These are phyloP conservation scores for Aspidiotus destructor DNA, from an alignment of 2,888 invertebrate species.

Conservation along the genomic window DNA sequence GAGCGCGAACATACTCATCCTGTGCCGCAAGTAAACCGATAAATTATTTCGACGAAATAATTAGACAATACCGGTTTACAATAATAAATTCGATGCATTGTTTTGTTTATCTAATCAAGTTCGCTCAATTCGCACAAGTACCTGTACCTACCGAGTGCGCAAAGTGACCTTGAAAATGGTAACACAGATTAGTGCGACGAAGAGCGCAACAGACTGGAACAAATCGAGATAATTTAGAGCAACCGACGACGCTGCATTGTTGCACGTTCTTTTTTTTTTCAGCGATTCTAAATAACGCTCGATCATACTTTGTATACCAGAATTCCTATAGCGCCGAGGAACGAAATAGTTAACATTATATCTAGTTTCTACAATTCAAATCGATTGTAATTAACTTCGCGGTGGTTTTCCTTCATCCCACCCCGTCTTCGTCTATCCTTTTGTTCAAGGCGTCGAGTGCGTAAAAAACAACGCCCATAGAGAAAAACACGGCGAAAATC, in stretches of 20 bases:
- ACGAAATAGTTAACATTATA: too few species aligned
- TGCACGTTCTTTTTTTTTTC: too few species aligned
- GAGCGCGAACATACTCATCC: too few species aligned
- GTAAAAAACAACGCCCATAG: background rate
- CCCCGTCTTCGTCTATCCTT: background rate
- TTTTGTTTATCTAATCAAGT: conserved; percentile 25
- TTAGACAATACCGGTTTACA: too few species aligned
- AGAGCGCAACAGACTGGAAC: conserved; percentile 27
- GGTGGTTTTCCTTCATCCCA: background rate
- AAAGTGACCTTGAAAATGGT: conserved; percentile 23
- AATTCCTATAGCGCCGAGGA: too few species aligned
- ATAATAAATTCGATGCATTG: conserved; percentile 1
- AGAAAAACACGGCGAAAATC: background rate
- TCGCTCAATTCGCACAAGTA: conserved; percentile 16
- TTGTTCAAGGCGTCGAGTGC: background rate
- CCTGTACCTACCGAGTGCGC: too few species aligned
- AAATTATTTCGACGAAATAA: too few species aligned
- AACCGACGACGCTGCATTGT: conserved; percentile 6
- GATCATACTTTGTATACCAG: too few species aligned
- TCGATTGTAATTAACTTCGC: conserved; percentile 6
- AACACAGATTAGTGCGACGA: conserved; percentile 25
- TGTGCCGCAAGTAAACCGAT: too few species aligned
- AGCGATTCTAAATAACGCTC: too few species aligned
- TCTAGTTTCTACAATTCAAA: background rate
- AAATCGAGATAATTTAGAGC: conserved; percentile 19